These are phyloP conservation scores for Ectemnius lituratus DNA, from an alignment of 2,888 invertebrate species.

Conservation along the genomic window DNA sequence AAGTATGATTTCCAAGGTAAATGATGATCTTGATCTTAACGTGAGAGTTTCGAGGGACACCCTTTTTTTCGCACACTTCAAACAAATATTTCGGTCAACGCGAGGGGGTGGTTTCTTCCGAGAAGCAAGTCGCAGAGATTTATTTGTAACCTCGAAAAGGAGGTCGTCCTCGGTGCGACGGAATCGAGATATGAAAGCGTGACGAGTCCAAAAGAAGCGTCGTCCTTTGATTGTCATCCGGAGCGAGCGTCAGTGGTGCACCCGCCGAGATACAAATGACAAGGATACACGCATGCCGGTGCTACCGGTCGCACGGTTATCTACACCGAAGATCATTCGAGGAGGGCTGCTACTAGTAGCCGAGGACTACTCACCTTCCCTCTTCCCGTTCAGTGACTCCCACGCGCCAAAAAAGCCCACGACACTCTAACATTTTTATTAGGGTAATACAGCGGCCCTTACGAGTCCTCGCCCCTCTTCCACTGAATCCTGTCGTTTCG, in stretches of 20 bases:
- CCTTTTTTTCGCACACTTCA: too few species aligned
- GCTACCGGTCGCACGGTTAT: conserved; percentile 71
- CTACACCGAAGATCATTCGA: conserved; percentile 62
- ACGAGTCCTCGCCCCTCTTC: conserved; percentile 64
- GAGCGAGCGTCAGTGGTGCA: conserved; percentile 48
- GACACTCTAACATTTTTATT: conserved; percentile 74
- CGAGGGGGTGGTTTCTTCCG: too few species aligned
- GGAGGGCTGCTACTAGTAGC: conserved; percentile 16
- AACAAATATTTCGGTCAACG: too few species aligned
- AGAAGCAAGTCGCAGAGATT: too few species aligned
- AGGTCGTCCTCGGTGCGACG: not conserved
- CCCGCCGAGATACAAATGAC: conserved; percentile 72
- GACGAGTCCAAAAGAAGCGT: conserved; percentile 7
- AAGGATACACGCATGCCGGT: conserved; percentile 60
- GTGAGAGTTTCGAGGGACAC: too few species aligned
- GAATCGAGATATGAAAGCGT: conserved; percentile 29
- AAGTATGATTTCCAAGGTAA: too few species aligned
- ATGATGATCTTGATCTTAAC: too few species aligned
- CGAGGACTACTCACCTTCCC: conserved; percentile 18
- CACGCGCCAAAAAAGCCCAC: conserved; percentile 55
- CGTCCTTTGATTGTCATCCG: conserved; percentile 64
- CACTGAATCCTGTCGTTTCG: conserved; percentile 30
- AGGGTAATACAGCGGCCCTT: conserved; percentile 72
- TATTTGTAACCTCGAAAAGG: too few species aligned
- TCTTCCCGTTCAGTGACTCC: conserved; percentile 51